A percentile compares a stretch with the other conserved stretches of the same genome.
phyloP scores from a whole-genome alignment of 2,888 invertebrate species.

The Lacanobia oleracea region DNA sequence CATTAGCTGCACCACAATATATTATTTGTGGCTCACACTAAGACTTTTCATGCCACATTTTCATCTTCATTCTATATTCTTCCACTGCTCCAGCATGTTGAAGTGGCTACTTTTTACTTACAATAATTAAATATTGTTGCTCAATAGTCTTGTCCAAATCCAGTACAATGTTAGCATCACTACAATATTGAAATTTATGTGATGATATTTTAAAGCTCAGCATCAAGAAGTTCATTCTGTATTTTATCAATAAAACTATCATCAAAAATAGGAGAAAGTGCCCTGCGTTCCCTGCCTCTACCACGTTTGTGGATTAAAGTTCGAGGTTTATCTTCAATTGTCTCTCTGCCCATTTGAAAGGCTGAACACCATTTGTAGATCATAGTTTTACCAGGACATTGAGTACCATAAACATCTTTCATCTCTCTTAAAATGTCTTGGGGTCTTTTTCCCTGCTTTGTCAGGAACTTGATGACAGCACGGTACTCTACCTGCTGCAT shows the following conservation, averaged over 20 bases:
- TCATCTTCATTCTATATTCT: neutral
- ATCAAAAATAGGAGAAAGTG: constrained; percentile 47
- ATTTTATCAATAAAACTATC: constrained; percentile 49
- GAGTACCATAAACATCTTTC: constrained; percentile 59
- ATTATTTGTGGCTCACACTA: neutral
- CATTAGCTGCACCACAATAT: neutral
- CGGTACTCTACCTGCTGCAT: constrained; percentile 56
- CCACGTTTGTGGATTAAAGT: constrained; percentile 29
- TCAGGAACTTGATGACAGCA: constrained; percentile 61
- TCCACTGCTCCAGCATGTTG: constrained; percentile 3
- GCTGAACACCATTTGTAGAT: constrained; percentile 63
- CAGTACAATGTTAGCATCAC: constrained; percentile 8
- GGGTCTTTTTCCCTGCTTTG: constrained; percentile 61
- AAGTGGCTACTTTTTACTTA: constrained; percentile 10
- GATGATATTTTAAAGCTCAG: constrained; percentile 24
- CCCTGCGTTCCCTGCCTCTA: constrained; percentile 21
- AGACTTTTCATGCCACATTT: constrained; percentile 3
- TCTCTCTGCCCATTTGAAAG: constrained; percentile 63
- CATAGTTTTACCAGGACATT: constrained; percentile 61
- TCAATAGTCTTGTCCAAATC: neutral
- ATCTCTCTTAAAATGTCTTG: constrained; percentile 57
- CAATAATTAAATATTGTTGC: constrained; percentile 4
- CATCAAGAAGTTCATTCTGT: constrained; percentile 49
- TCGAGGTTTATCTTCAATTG: constrained; percentile 63
- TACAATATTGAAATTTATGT: constrained; percentile 11